Evolutionary conservation across 1,140 invertebrate species (phyloP).

Genomic region (Elysia chlorotica): DNA sequence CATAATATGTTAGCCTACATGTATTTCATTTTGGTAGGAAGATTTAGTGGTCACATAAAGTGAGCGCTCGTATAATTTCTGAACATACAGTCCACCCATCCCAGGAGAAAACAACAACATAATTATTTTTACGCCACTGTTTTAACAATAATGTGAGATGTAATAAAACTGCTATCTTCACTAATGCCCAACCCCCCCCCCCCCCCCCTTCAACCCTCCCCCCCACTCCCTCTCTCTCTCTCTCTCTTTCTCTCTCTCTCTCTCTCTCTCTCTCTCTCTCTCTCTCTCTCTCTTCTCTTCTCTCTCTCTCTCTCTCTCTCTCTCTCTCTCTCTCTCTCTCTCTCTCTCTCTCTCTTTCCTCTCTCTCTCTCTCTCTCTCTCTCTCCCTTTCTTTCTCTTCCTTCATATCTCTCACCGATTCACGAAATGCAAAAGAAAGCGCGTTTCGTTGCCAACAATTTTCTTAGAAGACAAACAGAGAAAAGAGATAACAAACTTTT

Average conservation of each 20-base stretch:
- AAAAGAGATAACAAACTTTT: background rate
- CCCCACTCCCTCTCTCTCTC: constrained; percentile 5
- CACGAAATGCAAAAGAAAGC: background rate
- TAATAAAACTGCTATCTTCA: too few species aligned
- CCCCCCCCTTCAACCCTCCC: too few species aligned
- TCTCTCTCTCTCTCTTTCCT: constrained; percentile 19
- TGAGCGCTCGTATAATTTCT: too few species aligned
- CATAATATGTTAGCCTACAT: too few species aligned
- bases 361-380: constrained; percentile 22
- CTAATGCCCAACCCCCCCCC: too few species aligned
- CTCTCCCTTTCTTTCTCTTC: constrained; percentile 19
- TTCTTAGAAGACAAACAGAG: background rate
- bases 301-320: background rate
- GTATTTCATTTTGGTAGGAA: too few species aligned
- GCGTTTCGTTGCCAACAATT: background rate
- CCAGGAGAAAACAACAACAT: too few species aligned
- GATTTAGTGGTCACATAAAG: too few species aligned
- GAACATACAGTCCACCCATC: too few species aligned
- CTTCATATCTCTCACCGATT: constrained; percentile 16
- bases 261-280: background rate
- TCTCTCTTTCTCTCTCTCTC: background rate
- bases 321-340: constrained; percentile 1
- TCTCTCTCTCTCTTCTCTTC: background rate
- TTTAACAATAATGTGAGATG: too few species aligned
- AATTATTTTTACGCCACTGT: too few species aligned